Conservation (phyloP, 30 jellyfish, hydroid and myxozoan genomes). For the Aurelia aurita region DNA sequence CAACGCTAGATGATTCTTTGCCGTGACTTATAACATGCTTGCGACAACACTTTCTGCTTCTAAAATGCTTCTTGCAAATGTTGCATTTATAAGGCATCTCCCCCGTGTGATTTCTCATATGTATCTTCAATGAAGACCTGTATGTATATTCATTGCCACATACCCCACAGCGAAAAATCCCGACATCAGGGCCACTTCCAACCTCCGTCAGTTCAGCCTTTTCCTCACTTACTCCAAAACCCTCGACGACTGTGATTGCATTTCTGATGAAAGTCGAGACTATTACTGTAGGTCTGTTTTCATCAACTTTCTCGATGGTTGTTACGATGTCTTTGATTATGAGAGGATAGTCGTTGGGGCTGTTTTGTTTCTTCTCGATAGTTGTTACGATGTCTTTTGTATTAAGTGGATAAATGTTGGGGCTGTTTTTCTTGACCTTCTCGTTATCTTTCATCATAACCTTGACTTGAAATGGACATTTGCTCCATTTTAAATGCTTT, state of each 20-base stretch:
- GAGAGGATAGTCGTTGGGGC: background rate
- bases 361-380: background rate
- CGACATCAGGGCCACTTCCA: conserved; percentile 29
- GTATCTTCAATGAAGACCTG: conserved; percentile 51
- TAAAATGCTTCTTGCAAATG: conserved; percentile 42
- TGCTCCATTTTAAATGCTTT: conserved; percentile 22
- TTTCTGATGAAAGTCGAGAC: background rate
- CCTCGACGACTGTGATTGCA: conserved; percentile 13
- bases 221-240: conserved; percentile 24
- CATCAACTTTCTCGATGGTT: too few relatives aligned
- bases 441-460: background rate
- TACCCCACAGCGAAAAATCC: conserved; percentile 10
- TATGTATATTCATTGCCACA: conserved; percentile 27
- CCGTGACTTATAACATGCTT: conserved; percentile 42
- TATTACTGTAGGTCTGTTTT: too few relatives aligned
- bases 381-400: too few relatives aligned
- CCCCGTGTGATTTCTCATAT: conserved; percentile 43
- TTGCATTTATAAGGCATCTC: conserved; percentile 57
- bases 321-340: too few relatives aligned
- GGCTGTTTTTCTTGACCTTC: background rate
- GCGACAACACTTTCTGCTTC: conserved; percentile 6
- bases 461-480: background rate
- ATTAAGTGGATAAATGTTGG: too few relatives aligned
- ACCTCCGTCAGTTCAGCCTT: conserved; percentile 3
- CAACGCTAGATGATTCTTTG: conserved; percentile 1